Conservation (phyloP, 2,797 vertebrate genomes). For the Ciconia nigra region DNA sequence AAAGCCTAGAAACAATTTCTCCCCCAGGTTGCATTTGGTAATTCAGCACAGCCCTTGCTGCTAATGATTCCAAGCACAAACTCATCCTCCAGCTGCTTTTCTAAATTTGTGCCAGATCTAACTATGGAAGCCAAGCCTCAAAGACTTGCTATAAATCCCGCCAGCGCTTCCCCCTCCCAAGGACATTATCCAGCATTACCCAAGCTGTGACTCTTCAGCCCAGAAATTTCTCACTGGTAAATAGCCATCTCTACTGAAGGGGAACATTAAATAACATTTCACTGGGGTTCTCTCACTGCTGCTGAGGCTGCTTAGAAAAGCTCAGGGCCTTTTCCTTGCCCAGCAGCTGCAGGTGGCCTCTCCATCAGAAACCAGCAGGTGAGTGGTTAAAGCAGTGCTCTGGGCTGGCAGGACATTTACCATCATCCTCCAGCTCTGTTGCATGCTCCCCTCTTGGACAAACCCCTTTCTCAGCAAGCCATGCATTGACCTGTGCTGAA, state of each 20-base stretch:
- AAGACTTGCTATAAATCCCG: constrained; percentile 13
- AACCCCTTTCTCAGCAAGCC: not conserved
- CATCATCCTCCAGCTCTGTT: not conserved
- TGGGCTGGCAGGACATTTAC: accelerated
- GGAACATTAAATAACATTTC: not conserved
- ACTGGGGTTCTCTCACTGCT: not conserved
- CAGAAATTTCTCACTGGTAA: constrained; percentile 28
- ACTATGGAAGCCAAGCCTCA: constrained; percentile 24
- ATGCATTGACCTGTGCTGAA: not conserved
- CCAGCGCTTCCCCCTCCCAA: not conserved
- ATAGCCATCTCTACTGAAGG: constrained; percentile 6
- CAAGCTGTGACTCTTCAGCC: constrained; percentile 37
- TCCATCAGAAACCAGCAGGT: not conserved
- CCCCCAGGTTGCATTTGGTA: not conserved
- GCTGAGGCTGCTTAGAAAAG: not conserved
- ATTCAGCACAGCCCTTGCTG: not conserved
- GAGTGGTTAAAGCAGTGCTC: not conserved
- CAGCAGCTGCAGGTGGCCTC: not conserved
- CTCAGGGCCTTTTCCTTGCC: not conserved
- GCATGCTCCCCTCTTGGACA: not conserved
- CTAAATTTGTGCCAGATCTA: constrained; percentile 41
- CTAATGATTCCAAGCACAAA: constrained; percentile 43
- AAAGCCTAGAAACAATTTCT: not conserved
- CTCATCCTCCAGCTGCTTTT: constrained; percentile 56
- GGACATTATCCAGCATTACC: constrained; percentile 19